phyloP scores from a whole-genome alignment of 35 echinoderm and acorn worm species.

The Nesometra sesokonis region DNA sequence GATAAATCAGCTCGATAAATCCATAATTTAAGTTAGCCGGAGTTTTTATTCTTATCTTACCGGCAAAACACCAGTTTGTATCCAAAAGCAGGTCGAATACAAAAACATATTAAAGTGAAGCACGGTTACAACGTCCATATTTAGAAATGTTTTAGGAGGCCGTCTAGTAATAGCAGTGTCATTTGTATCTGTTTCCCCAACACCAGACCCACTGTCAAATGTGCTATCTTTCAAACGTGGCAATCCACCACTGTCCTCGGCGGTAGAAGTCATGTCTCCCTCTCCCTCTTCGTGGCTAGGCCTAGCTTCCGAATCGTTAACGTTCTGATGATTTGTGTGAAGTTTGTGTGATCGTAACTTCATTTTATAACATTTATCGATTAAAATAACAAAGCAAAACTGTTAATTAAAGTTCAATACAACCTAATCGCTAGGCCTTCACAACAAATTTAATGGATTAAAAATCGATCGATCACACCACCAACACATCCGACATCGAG shows the following conservation, averaged over 20 bases:
- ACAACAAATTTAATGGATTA: too few species aligned
- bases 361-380: background rate
- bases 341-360: background rate
- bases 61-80: slow-evolving; percentile 37
- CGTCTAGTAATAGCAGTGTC: background rate
- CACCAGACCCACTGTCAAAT: background rate
- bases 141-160: background rate
- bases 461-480: too few species aligned
- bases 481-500: too few species aligned
- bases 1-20: too few species aligned
- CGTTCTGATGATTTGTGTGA: background rate
- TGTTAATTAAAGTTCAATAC: too few species aligned
- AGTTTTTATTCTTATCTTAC: background rate
- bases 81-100: slow-evolving; percentile 48
- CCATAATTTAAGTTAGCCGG: too few species aligned
- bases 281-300: background rate
- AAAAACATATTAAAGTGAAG: slow-evolving; percentile 35
- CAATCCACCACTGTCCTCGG: background rate
- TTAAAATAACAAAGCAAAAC: background rate
- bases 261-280: background rate
- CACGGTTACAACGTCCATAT: background rate
- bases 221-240: background rate
- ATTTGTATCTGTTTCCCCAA: background rate
- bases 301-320: background rate
- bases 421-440: background rate